A percentile compares a stretch with the other conserved stretches of the same genome.
phyloP scores from a whole-genome alignment of 2,888 invertebrate genomes.

The Polyommatus iphigenia region DNA sequence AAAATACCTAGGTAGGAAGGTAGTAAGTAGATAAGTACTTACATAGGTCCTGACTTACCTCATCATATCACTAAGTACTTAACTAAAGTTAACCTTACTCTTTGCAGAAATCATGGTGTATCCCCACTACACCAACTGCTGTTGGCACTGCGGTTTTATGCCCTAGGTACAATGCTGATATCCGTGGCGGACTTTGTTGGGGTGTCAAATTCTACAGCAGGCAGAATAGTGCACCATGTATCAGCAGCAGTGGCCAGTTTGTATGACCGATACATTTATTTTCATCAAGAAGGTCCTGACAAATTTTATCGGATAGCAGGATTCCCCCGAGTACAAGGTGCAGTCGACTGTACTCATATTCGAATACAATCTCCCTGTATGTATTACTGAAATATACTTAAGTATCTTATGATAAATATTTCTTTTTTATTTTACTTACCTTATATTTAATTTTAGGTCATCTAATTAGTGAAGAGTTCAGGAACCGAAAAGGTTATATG shows the following conservation, averaged over 20 bases:
- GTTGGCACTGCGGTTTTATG: constrained; percentile 41
- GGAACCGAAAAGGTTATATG: constrained; percentile 28
- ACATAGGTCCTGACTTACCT: too few relatives aligned
- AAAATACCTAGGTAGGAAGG: not conserved
- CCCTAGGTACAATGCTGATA: constrained; percentile 43
- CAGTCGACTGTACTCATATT: constrained; percentile 43
- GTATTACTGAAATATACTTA: not conserved
- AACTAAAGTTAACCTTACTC: too few relatives aligned
- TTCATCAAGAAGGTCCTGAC: too few relatives aligned
- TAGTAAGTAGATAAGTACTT: not conserved
- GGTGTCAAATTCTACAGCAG: constrained; percentile 35
- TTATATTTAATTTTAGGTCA: too few relatives aligned
- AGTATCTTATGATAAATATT: too few relatives aligned
- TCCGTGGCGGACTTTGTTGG: constrained; percentile 45
- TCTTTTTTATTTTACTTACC: too few relatives aligned
- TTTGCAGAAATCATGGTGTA: not conserved
- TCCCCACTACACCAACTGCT: not conserved
- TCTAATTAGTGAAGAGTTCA: too few relatives aligned
- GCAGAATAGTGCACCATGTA: too few relatives aligned
- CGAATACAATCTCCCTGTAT: constrained; percentile 44
- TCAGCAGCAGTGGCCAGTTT: too few relatives aligned
- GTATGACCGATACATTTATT: too few relatives aligned
- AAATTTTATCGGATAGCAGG: constrained; percentile 40
- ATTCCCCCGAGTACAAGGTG: constrained; percentile 44
- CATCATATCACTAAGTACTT: too few relatives aligned